Percentiles rank a stretch among this genome's conserved stretches.
Evolutionary conservation across 2,888 invertebrate species (phyloP).

Genomic region (Endomychus coccineus): DNA sequence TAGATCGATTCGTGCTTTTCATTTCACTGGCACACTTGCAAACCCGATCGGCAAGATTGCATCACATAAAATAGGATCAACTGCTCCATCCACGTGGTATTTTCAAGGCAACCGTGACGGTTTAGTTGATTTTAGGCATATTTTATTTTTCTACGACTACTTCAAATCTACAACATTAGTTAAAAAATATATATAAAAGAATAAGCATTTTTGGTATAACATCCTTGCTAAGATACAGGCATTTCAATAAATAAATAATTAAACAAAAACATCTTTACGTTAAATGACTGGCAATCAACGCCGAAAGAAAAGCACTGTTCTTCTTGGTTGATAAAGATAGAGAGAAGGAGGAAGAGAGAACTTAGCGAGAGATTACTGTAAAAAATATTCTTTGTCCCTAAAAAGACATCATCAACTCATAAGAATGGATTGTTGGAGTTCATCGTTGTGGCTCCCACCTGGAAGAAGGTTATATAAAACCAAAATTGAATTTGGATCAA

Average conservation of each 20-base stretch:
- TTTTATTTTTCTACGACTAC: slow-evolving; percentile 12
- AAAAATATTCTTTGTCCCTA: slow-evolving; percentile 8
- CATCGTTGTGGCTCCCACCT: slow-evolving; percentile 39
- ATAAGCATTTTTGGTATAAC: slow-evolving; percentile 16
- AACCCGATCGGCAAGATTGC: slow-evolving; percentile 3
- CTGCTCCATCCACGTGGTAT: slow-evolving; percentile 9
- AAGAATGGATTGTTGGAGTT: slow-evolving; percentile 56
- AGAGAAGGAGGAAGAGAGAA: slow-evolving; percentile 27
- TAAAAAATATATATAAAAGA: slow-evolving; percentile 14
- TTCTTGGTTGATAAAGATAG: slow-evolving; percentile 8
- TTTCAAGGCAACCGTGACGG: slow-evolving; percentile 23
- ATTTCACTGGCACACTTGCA: too few relatives aligned
- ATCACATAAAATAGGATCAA: slow-evolving; percentile 4
- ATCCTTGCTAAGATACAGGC: slow-evolving; percentile 13
- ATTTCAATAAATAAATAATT: slow-evolving; percentile 16
- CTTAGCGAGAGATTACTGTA: slow-evolving; percentile 17
- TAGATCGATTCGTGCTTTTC: too few relatives aligned
- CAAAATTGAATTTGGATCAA: background rate
- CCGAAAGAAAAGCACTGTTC: slow-evolving; percentile 1
- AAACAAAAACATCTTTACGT: slow-evolving; percentile 12
- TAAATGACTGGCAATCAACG: slow-evolving; percentile 13
- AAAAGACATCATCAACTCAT: slow-evolving; percentile 44
- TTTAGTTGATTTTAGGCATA: slow-evolving; percentile 12
- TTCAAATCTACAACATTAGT: slow-evolving; percentile 12
- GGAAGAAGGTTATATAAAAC: slow-evolving; percentile 28